These are phyloP conservation scores for Loxodonta africana DNA, from an alignment of 2,113 vertebrate species.

Conservation along the genomic window DNA sequence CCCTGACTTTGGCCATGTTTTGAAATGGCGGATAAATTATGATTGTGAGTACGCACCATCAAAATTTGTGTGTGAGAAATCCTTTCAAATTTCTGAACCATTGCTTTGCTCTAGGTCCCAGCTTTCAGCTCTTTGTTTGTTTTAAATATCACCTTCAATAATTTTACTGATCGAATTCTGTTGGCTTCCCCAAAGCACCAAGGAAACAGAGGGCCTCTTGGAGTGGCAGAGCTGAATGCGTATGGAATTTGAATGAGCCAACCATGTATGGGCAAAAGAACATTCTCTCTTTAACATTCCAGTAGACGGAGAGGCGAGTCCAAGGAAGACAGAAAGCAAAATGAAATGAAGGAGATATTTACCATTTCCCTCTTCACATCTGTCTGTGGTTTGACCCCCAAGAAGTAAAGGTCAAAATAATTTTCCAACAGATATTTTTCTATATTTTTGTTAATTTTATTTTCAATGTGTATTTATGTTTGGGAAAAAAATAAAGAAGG, in stretches of 20 bases:
- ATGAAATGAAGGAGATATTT: not conserved
- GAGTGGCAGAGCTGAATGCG: slow-evolving; percentile 27
- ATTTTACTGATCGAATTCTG: slow-evolving; percentile 64
- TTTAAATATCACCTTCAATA: slow-evolving; percentile 57
- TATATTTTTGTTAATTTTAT: not conserved
- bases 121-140: slow-evolving; percentile 33
- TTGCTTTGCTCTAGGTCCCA: not conserved
- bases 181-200: slow-evolving; percentile 26
- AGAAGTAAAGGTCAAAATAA: not conserved
- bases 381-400: not conserved
- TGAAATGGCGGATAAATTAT: slow-evolving; percentile 74
- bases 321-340: not conserved
- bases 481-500: not conserved
- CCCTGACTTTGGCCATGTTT: slow-evolving; percentile 81
- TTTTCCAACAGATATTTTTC: slow-evolving; percentile 27
- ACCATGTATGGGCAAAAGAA: not conserved
- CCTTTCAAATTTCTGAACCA: not conserved
- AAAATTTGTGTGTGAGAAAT: slow-evolving; percentile 67
- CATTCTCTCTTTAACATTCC: slow-evolving; percentile 61
- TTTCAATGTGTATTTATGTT: not conserved
- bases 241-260: slow-evolving; percentile 76
- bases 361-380: not conserved
- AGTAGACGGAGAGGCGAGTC: not conserved
- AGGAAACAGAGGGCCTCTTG: slow-evolving; percentile 18
- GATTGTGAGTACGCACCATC: slow-evolving; percentile 81